Conservation (phyloP, 2,797 vertebrate species). For the Crotalus adamanteus region DNA sequence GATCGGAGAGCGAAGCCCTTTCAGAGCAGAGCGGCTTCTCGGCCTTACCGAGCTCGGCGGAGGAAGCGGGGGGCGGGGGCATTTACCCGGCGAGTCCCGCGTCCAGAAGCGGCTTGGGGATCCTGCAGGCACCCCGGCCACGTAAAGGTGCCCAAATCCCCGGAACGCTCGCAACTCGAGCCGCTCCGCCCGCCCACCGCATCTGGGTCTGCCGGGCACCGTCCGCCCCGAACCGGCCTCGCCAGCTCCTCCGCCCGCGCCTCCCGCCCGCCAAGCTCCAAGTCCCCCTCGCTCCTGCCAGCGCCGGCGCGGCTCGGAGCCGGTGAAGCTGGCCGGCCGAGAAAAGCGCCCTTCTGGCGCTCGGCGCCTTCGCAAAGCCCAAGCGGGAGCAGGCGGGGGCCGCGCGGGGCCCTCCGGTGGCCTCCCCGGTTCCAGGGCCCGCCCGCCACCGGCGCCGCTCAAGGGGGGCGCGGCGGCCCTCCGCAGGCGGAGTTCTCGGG, state of each 20-base stretch:
- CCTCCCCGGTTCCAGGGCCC: neutral
- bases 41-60: neutral
- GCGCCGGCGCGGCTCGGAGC: too few species aligned
- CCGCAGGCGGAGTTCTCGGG: neutral
- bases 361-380: neutral
- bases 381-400: neutral
- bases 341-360: neutral
- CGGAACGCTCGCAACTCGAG: neutral
- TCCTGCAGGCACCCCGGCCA: neutral
- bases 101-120: neutral
- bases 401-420: neutral
- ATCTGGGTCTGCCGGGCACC: neutral
- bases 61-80: neutral
- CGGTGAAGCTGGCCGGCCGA: neutral
- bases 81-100: neutral
- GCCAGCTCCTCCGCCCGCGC: too few species aligned
- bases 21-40: neutral
- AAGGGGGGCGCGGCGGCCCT: neutral
- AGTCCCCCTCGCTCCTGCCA: too few species aligned
- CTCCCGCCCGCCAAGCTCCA: too few species aligned
- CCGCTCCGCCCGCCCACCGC: too few species aligned
- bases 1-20: neutral
- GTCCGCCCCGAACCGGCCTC: neutral
- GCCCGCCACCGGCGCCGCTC: neutral
- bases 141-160: neutral